These are phyloP conservation scores for Telmatherina bonti DNA, from an alignment of 2,797 vertebrate species.

Conservation along the genomic window DNA sequence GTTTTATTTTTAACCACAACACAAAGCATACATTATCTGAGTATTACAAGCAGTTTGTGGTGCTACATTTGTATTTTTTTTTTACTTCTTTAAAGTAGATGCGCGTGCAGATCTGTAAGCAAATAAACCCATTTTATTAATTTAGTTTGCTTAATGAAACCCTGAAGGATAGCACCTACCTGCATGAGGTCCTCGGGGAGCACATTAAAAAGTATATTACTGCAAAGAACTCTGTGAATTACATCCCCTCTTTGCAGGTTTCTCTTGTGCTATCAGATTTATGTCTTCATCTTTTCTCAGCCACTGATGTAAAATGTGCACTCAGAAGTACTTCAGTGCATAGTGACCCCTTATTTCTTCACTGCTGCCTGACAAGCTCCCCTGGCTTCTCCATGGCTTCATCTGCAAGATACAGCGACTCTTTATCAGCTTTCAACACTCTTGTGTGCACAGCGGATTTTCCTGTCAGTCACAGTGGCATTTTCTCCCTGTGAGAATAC, in stretches of 20 bases:
- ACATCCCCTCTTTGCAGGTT: constrained; percentile 22
- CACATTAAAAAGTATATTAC: constrained; percentile 50
- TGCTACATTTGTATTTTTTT: not conserved
- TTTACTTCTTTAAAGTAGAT: constrained; percentile 9
- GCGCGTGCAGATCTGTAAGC: constrained; percentile 23
- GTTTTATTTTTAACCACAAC: constrained; percentile 5
- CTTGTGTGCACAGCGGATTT: constrained; percentile 22
- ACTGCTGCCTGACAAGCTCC: constrained; percentile 16
- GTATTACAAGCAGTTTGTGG: not conserved
- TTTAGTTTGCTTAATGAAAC: constrained; percentile 55
- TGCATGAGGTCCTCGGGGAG: constrained; percentile 32
- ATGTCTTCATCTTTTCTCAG: constrained; percentile 48
- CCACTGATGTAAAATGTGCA: constrained; percentile 33
- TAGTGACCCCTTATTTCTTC: constrained; percentile 23
- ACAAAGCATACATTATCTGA: not conserved
- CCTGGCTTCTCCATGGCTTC: constrained; percentile 17
- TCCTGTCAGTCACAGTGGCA: constrained; percentile 23
- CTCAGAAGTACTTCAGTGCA: constrained; percentile 23
- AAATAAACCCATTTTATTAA: constrained; percentile 44
- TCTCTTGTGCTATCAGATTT: constrained; percentile 37
- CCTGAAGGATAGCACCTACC: constrained; percentile 30
- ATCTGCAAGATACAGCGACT: constrained; percentile 31
- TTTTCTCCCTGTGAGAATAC: constrained; percentile 9
- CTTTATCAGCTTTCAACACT: constrained; percentile 20
- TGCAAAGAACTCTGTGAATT: constrained; percentile 36